A percentile compares a stretch with the other conserved stretches of the same genome.
These are phyloP conservation scores for Hypocryptadius cinnamomeus DNA, from an alignment of 2,113 vertebrate species.

Conservation along the genomic window DNA sequence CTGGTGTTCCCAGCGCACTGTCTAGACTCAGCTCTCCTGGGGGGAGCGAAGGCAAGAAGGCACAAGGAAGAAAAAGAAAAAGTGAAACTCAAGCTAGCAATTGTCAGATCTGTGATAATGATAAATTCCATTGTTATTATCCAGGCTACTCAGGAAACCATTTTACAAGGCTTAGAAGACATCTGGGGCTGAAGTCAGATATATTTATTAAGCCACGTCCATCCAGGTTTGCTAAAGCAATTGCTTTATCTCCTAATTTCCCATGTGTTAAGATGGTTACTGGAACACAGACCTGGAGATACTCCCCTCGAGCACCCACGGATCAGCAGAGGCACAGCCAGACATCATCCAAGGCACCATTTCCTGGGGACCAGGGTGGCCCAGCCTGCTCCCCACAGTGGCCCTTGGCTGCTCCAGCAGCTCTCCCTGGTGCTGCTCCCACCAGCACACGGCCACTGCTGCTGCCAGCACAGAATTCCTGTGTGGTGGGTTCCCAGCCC, in stretches of 20 bases:
- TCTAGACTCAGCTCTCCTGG: conserved; percentile 18
- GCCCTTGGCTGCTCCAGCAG: not conserved
- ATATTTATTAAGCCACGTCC: conserved; percentile 15
- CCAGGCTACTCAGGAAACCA: conserved; percentile 17
- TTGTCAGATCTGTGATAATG: conserved; percentile 19
- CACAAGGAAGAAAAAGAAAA: not conserved
- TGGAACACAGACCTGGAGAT: not conserved
- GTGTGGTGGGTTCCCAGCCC: fast-evolving
- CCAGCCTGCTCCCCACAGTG: fast-evolving
- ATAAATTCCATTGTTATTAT: conserved; percentile 1
- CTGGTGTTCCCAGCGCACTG: not conserved
- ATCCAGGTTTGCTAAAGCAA: conserved; percentile 18
- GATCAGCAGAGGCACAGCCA: not conserved
- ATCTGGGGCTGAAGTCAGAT: conserved; percentile 11
- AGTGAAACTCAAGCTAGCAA: not conserved
- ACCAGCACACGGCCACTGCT: fast-evolving
- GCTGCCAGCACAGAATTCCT: not conserved
- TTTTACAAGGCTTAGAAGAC: conserved; percentile 42
- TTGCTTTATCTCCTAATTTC: conserved; percentile 21
- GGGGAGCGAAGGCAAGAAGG: not conserved
- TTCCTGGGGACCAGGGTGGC: not conserved
- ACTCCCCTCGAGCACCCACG: fast-evolving
- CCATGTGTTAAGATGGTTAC: not conserved
- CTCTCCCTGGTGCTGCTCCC: fast-evolving
- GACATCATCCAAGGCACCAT: not conserved